These are phyloP conservation scores for Pituophis catenifer DNA, from an alignment of 2,113 vertebrate genomes.

Conservation along the genomic window DNA sequence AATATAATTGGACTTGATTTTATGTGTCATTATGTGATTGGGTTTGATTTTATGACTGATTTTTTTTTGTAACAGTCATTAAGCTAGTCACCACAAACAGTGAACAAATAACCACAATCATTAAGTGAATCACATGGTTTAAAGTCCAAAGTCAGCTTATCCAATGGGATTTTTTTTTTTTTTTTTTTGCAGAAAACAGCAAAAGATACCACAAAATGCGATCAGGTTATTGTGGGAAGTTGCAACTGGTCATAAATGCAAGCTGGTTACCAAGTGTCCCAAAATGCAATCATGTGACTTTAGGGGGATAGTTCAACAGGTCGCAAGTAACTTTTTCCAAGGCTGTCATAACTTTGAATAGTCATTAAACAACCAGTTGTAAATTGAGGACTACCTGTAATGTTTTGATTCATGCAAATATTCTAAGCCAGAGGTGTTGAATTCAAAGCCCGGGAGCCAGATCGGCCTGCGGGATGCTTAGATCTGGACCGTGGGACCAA, in stretches of 20 bases:
- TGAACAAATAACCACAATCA: too few species aligned
- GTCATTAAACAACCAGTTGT: background rate
- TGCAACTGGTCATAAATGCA: background rate
- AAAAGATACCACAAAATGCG: background rate
- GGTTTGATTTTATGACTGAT: too few species aligned
- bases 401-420: background rate
- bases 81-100: too few species aligned
- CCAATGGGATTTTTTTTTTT: too few species aligned
- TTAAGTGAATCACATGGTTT: too few species aligned
- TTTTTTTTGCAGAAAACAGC: background rate
- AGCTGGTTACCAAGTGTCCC: background rate
- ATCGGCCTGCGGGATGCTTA: too few species aligned
- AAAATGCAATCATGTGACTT: background rate
- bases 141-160: too few species aligned
- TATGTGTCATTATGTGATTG: too few species aligned
- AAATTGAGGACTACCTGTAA: background rate
- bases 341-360: background rate
- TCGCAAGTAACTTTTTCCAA: background rate
- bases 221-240: background rate
- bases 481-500: too few species aligned
- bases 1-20: too few species aligned
- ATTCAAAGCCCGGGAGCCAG: too few species aligned
- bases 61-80: too few species aligned
- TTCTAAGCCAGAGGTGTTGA: background rate
- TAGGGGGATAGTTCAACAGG: background rate